Conservation (phyloP, 2,113 vertebrate genomes). For the Colius striatus region DNA sequence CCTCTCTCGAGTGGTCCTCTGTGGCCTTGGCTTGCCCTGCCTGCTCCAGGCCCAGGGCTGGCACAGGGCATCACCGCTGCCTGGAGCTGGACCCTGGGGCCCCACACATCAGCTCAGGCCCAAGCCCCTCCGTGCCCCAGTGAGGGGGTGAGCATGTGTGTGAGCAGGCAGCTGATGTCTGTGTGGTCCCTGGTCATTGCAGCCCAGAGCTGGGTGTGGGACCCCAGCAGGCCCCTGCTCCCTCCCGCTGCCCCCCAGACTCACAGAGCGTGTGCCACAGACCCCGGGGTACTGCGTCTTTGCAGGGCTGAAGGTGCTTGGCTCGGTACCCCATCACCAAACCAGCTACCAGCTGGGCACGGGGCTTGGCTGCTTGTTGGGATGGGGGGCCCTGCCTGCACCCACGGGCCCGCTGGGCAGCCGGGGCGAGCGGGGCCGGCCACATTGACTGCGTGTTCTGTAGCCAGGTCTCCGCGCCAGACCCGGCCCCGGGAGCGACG, state of each 20-base stretch:
- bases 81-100: neutral
- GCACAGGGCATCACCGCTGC: neutral
- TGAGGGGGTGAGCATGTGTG: rapidly evolving
- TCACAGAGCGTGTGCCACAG: neutral
- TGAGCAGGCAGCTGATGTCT: neutral
- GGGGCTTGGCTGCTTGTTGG: neutral
- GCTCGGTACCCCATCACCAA: neutral
- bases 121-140: neutral
- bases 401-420: neutral
- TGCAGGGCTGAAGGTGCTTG: neutral
- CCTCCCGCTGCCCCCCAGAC: neutral
- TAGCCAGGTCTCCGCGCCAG: slow-evolving; percentile 69
- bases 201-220: neutral
- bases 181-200: neutral
- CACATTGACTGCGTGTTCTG: slow-evolving; percentile 59
- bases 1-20: rapidly evolving
- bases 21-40: neutral
- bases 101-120: rapidly evolving
- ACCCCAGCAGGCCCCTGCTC: neutral
- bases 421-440: rapidly evolving
- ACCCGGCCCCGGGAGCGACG: neutral
- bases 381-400: neutral
- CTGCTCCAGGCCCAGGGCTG: neutral
- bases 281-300: neutral
- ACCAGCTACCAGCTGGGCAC: neutral